phyloP scores from a whole-genome alignment of 2,888 invertebrate genomes.

The Drosophila barbarae region DNA sequence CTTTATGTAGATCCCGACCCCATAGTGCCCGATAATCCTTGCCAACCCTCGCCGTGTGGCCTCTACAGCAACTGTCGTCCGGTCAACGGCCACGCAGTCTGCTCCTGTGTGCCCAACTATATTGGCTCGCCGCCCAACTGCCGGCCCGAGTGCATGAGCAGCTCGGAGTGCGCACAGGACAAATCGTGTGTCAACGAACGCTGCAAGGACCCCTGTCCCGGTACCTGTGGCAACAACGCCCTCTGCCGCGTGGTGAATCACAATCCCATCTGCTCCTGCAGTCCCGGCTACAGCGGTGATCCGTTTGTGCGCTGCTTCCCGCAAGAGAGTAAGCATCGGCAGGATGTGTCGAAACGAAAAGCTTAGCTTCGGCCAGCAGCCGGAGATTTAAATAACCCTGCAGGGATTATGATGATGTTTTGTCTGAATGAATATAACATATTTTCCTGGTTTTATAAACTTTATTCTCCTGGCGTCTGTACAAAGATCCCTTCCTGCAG shows the following conservation, averaged over 20 bases:
- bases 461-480: not conserved
- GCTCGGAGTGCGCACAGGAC: conserved; percentile 90
- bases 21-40: conserved; percentile 81
- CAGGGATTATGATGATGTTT: not conserved
- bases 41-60: conserved; percentile 88
- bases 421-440: too few species aligned
- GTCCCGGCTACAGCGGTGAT: conserved; percentile 87
- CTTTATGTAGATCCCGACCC: conserved; percentile 69
- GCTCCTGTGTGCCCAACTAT: conserved; percentile 89
- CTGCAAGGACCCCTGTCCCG: conserved; percentile 90
- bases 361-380: conserved; percentile 25
- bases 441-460: not conserved
- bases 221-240: conserved; percentile 90
- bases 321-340: conserved; percentile 84
- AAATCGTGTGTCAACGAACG: conserved; percentile 89
- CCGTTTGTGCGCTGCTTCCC: conserved; percentile 87
- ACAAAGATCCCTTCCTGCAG: conserved; percentile 10
- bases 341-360: not conserved
- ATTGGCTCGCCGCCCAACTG: conserved; percentile 89
- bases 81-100: conserved; percentile 87
- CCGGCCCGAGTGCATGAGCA: conserved; percentile 90
- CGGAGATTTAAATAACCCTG: conserved; percentile 35
- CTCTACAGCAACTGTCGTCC: conserved; percentile 89
- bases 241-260: conserved; percentile 91
- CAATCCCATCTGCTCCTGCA: conserved; percentile 91